phyloP scores from a whole-genome alignment of 2,888 invertebrate species.

The Pantelozetes paolii region DNA sequence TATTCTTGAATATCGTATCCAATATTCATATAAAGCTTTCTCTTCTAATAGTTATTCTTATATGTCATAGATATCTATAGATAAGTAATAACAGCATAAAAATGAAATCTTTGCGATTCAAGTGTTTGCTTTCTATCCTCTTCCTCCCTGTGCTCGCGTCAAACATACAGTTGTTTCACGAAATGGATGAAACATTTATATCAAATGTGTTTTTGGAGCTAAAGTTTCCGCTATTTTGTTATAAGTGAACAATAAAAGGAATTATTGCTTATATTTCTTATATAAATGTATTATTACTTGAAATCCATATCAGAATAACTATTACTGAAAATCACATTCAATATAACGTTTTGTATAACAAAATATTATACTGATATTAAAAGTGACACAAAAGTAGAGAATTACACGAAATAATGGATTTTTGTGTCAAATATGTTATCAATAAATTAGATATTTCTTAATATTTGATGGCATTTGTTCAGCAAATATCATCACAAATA shows the following conservation, averaged over 20 bases:
- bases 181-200: conserved; percentile 1
- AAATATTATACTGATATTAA: not conserved
- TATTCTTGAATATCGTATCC: no score
- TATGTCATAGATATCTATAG: no score
- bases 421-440: conserved; percentile 4
- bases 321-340: not conserved
- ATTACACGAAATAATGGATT: not conserved
- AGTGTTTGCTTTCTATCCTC: not conserved
- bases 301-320: not conserved
- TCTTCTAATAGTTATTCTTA: no score
- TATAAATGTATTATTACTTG: not conserved
- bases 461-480: no score
- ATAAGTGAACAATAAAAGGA: not conserved
- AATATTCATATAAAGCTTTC: no score
- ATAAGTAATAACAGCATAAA: not conserved
- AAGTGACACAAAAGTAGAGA: not conserved
- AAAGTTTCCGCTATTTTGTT: conserved; percentile 1
- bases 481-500: no score
- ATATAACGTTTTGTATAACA: not conserved
- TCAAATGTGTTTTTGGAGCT: conserved; percentile 10
- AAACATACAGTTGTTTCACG: not conserved
- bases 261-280: not conserved
- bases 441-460: not conserved
- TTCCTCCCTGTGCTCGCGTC: not conserved
- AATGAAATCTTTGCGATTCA: not conserved